Evolutionary conservation across 2,797 vertebrate species (phyloP).

Genomic region (Cercopithecus mitis): DNA sequence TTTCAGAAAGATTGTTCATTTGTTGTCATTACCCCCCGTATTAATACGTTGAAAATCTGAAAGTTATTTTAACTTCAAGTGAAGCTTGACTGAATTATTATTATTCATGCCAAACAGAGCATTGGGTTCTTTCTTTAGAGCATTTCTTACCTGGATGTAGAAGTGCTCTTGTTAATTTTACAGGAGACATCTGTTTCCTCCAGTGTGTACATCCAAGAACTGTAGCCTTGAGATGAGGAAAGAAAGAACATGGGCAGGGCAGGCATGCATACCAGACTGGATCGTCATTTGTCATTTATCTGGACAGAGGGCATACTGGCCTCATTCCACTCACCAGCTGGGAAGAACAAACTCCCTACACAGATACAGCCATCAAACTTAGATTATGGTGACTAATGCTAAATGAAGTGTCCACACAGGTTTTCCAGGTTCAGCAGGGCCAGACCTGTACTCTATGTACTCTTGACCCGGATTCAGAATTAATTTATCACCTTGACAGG

Average conservation of each 20-base stretch:
- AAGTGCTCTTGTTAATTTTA: neutral
- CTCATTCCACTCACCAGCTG: neutral
- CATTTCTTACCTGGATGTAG: neutral
- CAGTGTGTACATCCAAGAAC: neutral
- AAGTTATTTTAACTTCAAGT: conserved; percentile 60
- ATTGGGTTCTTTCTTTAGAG: neutral
- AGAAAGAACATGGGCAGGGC: neutral
- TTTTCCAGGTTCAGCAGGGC: neutral
- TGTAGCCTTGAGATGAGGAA: neutral
- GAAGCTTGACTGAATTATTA: conserved; percentile 54
- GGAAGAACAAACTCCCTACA: neutral
- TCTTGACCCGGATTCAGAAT: neutral
- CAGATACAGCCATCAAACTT: neutral
- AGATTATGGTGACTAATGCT: neutral
- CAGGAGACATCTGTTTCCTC: neutral
- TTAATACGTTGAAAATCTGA: conserved; percentile 51
- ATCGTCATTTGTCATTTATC: neutral
- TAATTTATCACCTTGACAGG: neutral
- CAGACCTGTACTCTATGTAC: neutral
- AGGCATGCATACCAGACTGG: neutral
- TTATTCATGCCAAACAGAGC: neutral
- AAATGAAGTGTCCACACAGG: accelerated
- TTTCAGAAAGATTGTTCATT: conserved; percentile 30
- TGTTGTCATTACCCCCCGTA: neutral
- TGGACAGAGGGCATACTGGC: neutral